Percentiles rank a stretch among this genome's conserved stretches.
These are phyloP conservation scores for human (Homo sapiens) DNA, from an alignment of 2,113 vertebrate species.

Conservation along the genomic window GRCh38 chr11:115178001-115178500, in stretches of 20 bases:
- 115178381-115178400: neutral
- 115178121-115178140: conserved; percentile 81
- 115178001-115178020: conserved; percentile 68
- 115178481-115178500: neutral
- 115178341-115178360: neutral
- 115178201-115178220: neutral
- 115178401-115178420: conserved; percentile 45
- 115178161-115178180: conserved; percentile 32
- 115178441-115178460: neutral
- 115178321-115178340: fast-evolving
- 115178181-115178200: neutral
- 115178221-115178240: neutral
- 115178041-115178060: conserved; percentile 73
- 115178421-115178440: conserved; percentile 18
- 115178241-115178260: neutral
- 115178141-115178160: conserved; percentile 61
- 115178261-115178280: neutral
- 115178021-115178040: conserved; percentile 34
- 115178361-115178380: neutral
- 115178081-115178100: conserved; percentile 80
- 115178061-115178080: conserved; percentile 69
- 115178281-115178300: no score
- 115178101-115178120: conserved; percentile 76
- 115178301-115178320: neutral
- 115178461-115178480: neutral